Conservation (phyloP, 2,797 vertebrate species). For the Sparidentex hasta region DNA sequence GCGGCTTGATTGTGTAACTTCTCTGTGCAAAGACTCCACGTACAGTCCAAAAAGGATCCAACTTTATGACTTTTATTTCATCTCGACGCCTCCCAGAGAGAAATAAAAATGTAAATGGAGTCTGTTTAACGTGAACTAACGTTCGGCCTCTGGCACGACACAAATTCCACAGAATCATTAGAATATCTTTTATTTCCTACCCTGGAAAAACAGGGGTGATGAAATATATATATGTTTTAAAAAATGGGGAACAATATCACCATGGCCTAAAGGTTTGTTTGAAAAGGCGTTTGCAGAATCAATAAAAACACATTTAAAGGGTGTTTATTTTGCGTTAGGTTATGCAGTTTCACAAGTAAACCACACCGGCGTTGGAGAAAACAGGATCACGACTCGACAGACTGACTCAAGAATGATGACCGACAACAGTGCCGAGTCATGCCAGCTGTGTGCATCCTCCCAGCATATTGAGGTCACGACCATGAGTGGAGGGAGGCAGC, state of each 20-base stretch:
- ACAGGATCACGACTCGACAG: neutral
- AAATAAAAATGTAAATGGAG: too few relatives aligned
- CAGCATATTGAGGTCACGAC: slow-evolving; percentile 9
- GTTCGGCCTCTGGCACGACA: too few relatives aligned
- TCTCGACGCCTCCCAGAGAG: too few relatives aligned
- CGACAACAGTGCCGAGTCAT: neutral
- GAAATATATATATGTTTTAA: neutral
- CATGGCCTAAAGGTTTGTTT: neutral
- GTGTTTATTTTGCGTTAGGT: too few relatives aligned
- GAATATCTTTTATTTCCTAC: neutral
- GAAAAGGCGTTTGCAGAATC: neutral
- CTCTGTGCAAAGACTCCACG: too few relatives aligned
- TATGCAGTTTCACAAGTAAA: neutral
- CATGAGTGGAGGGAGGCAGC: neutral
- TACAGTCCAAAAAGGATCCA: too few relatives aligned
- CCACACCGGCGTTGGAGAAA: too few relatives aligned
- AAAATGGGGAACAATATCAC: neutral
- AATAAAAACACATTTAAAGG: too few relatives aligned
- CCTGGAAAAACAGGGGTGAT: neutral
- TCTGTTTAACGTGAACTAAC: too few relatives aligned
- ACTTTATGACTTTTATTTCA: too few relatives aligned
- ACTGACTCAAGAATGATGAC: neutral
- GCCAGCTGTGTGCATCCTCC: neutral
- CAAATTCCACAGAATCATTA: too few relatives aligned
- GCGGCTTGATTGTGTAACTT: too few relatives aligned